Percentiles rank a stretch among this genome's conserved stretches.
phyloP scores from a whole-genome alignment of 2,888 invertebrate species.

The Eilema sororculum region DNA sequence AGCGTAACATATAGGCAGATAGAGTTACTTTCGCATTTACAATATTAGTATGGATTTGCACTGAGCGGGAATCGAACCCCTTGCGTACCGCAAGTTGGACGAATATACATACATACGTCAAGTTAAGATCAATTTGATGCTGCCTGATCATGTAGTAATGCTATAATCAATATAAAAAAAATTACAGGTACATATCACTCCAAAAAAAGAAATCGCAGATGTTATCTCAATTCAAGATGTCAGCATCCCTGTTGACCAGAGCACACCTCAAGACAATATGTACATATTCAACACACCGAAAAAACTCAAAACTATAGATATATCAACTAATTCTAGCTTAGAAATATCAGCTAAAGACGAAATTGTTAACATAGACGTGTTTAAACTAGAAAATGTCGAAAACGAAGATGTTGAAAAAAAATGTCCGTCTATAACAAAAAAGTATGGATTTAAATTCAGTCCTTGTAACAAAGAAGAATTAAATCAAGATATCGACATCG shows the following conservation, averaged over 20 bases:
- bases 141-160: no score
- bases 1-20: no score
- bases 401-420: slow-evolving; percentile 25
- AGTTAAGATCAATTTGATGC: no score
- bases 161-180: no score
- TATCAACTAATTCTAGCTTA: slow-evolving; percentile 65
- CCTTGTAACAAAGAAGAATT: slow-evolving; percentile 59
- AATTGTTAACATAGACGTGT: slow-evolving; percentile 62
- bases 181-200: not conserved
- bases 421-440: slow-evolving; percentile 43
- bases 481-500: slow-evolving; percentile 59
- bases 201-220: slow-evolving; percentile 1
- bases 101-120: no score
- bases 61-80: no score
- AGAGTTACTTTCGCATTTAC: no score
- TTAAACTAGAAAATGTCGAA: slow-evolving; percentile 50
- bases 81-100: no score
- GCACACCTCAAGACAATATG: not conserved
- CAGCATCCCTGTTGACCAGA: slow-evolving; percentile 29
- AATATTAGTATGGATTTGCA: no score
- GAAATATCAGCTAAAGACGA: slow-evolving; percentile 72
- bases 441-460: slow-evolving; percentile 65
- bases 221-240: not conserved
- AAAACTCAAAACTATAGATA: slow-evolving; percentile 64
- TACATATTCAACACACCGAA: slow-evolving; percentile 57